phyloP scores from a whole-genome alignment of 2,797 vertebrate species.

The Sebastes oblongus region DNA sequence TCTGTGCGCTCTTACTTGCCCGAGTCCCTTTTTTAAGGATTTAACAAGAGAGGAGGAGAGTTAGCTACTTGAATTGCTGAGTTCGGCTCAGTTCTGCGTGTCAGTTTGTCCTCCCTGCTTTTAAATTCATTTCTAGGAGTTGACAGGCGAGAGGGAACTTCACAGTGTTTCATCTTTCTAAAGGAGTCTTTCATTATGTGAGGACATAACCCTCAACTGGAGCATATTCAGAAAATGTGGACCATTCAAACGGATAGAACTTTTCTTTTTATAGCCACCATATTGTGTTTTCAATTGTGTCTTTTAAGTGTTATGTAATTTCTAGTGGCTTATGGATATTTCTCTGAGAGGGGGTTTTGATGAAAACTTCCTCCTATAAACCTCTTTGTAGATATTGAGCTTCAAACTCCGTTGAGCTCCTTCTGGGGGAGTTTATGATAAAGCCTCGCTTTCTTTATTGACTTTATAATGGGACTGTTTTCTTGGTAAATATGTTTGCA shows the following conservation, averaged over 20 bases:
- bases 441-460: conserved; percentile 30
- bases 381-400: conserved; percentile 42
- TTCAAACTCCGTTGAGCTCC: conserved; percentile 20
- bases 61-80: conserved; percentile 19
- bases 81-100: conserved; percentile 29
- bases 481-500: conserved; percentile 24
- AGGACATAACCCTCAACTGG: conserved; percentile 8
- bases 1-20: not conserved
- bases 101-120: conserved; percentile 23
- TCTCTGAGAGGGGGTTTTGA: conserved; percentile 11
- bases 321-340: conserved; percentile 36
- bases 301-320: conserved; percentile 16
- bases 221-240: not conserved
- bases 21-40: conserved; percentile 19
- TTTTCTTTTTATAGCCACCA: conserved; percentile 10
- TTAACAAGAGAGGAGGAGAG: not conserved
- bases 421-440: conserved; percentile 7
- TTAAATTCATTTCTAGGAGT: conserved; percentile 5
- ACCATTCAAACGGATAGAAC: not conserved
- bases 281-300: conserved; percentile 5
- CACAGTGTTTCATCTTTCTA: conserved; percentile 22
- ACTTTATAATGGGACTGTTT: conserved; percentile 21
- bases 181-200: conserved; percentile 22
- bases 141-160: conserved; percentile 37
- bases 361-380: conserved; percentile 24